phyloP scores from a whole-genome alignment of 2,113 vertebrate species.

The Serinus canaria region DNA sequence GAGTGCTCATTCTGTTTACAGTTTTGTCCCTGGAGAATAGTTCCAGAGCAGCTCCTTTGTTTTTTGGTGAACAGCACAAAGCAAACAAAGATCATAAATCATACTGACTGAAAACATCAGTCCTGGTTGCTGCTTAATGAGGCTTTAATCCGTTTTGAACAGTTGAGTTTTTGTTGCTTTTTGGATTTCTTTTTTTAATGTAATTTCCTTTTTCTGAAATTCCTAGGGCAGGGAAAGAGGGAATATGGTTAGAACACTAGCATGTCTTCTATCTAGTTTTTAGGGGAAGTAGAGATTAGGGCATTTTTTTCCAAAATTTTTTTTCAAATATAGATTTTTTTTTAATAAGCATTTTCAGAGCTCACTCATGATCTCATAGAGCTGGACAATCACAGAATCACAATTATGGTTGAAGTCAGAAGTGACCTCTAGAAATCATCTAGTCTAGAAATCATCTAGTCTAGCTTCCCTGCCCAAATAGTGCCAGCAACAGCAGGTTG shows the following conservation, averaged over 20 bases:
- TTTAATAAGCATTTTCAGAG: neutral
- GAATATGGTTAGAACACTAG: neutral
- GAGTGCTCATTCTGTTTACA: neutral
- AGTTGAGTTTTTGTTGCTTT: neutral
- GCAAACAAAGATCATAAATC: slow-evolving; percentile 19
- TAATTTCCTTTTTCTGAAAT: neutral
- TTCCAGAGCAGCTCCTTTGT: neutral
- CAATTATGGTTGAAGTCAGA: neutral
- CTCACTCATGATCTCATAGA: neutral
- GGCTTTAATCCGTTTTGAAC: neutral
- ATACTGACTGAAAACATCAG: slow-evolving; percentile 14
- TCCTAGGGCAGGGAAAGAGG: neutral
- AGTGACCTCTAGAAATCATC: neutral
- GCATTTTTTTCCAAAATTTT: neutral
- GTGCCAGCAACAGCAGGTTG: neutral
- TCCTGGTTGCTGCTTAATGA: slow-evolving; percentile 14
- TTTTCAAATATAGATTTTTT: neutral
- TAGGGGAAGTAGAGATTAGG: neutral
- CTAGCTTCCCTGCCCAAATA: neutral
- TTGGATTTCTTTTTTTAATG: neutral
- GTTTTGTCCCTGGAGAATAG: neutral
- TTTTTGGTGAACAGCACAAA: neutral
- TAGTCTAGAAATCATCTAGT: neutral
- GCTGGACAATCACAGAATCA: neutral
- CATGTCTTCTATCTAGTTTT: neutral